Percentiles rank a stretch among this genome's conserved stretches.
phyloP scores from a whole-genome alignment of 2,888 invertebrate genomes.

The Agonopterix arenella region DNA sequence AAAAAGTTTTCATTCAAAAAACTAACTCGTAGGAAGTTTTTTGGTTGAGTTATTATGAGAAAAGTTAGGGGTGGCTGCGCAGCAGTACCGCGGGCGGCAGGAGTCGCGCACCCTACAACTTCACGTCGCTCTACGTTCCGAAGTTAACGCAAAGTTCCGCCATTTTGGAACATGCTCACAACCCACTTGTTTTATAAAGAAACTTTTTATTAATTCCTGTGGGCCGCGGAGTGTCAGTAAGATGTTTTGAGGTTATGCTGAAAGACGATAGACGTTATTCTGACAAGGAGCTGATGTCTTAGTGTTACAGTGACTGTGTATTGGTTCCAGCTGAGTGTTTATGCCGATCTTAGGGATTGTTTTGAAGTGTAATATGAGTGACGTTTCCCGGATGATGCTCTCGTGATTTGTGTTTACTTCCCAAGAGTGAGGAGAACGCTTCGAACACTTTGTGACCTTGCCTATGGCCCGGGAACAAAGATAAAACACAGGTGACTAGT shows the following conservation, averaged over 20 bases:
- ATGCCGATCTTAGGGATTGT: slow-evolving; percentile 57
- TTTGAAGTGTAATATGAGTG: slow-evolving; percentile 67
- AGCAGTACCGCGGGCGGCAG: slow-evolving; percentile 45
- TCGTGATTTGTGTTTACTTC: slow-evolving; percentile 73
- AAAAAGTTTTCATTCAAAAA: slow-evolving; percentile 35
- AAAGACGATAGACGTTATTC: slow-evolving; percentile 57
- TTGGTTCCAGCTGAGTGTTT: slow-evolving; percentile 46
- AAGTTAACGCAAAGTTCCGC: slow-evolving; percentile 78
- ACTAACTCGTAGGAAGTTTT: slow-evolving; percentile 50
- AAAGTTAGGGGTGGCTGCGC: slow-evolving; percentile 68
- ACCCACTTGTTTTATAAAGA: slow-evolving; percentile 79
- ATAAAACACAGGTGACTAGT: slow-evolving; percentile 49
- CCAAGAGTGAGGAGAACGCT: slow-evolving; percentile 51
- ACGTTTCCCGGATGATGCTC: slow-evolving; percentile 60
- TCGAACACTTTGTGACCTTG: slow-evolving; percentile 46
- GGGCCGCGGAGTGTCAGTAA: slow-evolving; percentile 76
- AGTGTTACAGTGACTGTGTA: slow-evolving; percentile 39
- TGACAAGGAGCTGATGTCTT: slow-evolving; percentile 47
- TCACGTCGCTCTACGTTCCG: slow-evolving; percentile 75
- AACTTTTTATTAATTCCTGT: slow-evolving; percentile 79
- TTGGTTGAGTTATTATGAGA: slow-evolving; percentile 48
- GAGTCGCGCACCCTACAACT: slow-evolving; percentile 73
- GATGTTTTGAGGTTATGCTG: slow-evolving; percentile 75
- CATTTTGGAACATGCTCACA: slow-evolving; percentile 79
- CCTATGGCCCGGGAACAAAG: slow-evolving; percentile 35